phyloP scores from a whole-genome alignment of 2,797 vertebrate species.

The Pantherophis alleghaniensis region DNA sequence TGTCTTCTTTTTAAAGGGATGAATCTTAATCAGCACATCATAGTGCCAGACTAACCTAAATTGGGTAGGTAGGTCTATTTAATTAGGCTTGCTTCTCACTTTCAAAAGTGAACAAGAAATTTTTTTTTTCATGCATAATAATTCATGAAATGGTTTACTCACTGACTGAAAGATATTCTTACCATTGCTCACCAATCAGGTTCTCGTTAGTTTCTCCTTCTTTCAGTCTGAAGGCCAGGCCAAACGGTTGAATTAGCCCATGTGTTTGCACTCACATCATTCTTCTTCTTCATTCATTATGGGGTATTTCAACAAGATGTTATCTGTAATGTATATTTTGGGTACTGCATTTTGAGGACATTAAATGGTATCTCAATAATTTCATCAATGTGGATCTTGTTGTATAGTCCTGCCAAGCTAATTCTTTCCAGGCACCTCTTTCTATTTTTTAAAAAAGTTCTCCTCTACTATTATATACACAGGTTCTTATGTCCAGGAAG shows the following conservation, averaged over 20 bases:
- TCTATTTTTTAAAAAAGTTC: background rate
- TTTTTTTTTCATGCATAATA: background rate
- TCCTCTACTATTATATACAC: background rate
- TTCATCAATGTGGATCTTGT: background rate
- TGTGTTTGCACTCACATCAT: background rate
- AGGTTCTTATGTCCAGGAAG: background rate
- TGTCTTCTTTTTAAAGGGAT: constrained; percentile 5
- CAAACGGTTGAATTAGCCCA: background rate
- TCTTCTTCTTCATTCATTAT: background rate
- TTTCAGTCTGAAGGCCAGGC: background rate
- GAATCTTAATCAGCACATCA: background rate
- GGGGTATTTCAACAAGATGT: background rate
- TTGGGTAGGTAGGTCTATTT: constrained; percentile 2
- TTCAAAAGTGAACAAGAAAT: background rate
- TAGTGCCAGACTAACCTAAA: background rate
- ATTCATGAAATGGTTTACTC: background rate
- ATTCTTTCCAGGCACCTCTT: too few relatives aligned
- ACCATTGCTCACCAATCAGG: background rate
- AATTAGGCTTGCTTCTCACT: background rate
- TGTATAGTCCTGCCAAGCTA: background rate
- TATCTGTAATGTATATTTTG: background rate
- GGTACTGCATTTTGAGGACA: background rate
- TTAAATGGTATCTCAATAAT: background rate
- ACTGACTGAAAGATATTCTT: background rate
- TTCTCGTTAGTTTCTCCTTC: background rate